Evolutionary conservation across 2,797 vertebrate species (phyloP).

Genomic region (Amblyopsis hoosieri): DNA sequence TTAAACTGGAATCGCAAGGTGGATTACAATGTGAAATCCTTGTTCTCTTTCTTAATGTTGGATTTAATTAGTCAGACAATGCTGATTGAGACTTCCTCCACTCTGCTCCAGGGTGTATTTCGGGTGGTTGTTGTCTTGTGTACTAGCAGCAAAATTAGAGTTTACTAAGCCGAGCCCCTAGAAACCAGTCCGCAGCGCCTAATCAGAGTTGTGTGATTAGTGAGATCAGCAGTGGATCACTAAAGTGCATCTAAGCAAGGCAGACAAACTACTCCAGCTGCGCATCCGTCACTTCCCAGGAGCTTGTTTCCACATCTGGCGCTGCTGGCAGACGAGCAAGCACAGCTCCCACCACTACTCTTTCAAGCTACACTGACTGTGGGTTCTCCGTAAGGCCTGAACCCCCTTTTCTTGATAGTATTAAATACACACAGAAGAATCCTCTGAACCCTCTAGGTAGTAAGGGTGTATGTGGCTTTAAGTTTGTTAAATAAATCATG

Average conservation of each 20-base stretch:
- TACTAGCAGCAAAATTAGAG: conserved; percentile 25
- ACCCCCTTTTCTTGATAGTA: conserved; percentile 28
- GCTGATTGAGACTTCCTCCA: background rate
- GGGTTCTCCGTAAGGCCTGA: conserved; percentile 4
- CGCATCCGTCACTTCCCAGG: background rate
- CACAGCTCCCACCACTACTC: conserved; percentile 15
- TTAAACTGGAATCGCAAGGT: no score
- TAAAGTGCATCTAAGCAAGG: conserved; percentile 6
- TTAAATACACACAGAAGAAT: conserved; percentile 23
- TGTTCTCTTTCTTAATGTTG: no score
- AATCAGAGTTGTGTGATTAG: conserved; percentile 36
- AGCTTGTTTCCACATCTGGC: conserved; percentile 11
- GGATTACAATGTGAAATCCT: no score
- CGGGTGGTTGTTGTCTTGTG: conserved; percentile 14
- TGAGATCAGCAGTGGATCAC: conserved; percentile 11
- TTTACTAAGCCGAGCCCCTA: background rate
- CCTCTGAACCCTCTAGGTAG: conserved; percentile 11
- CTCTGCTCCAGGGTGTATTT: conserved; percentile 18
- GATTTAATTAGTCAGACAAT: no score
- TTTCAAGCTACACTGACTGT: background rate
- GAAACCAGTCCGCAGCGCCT: conserved; percentile 13
- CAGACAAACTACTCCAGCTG: conserved; percentile 6
- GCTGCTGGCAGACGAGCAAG: background rate
- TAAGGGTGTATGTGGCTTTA: no score
- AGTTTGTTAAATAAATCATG: no score